These are phyloP conservation scores for Lepidurus couesii DNA, from an alignment of 1,140 invertebrate species.

Conservation along the genomic window DNA sequence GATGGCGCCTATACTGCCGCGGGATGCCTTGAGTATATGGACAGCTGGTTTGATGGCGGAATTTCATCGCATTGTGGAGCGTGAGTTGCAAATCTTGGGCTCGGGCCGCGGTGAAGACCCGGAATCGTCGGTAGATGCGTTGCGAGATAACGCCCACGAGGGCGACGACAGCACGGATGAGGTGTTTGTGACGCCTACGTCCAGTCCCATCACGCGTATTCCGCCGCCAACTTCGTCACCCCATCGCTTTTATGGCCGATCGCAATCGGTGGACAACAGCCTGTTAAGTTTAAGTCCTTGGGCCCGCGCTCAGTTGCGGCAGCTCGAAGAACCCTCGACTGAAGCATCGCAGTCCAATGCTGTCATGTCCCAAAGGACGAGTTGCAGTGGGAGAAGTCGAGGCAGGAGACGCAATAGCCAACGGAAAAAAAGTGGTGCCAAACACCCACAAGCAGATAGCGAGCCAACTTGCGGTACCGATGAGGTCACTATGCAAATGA, in stretches of 20 bases:
- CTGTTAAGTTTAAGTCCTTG: constrained; percentile 31
- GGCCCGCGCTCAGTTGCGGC: constrained; percentile 27
- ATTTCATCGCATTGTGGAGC: constrained; percentile 32
- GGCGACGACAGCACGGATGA: not conserved
- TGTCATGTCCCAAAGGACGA: not conserved
- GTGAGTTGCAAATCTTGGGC: constrained; percentile 25
- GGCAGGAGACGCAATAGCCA: not conserved
- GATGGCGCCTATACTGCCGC: constrained; percentile 12
- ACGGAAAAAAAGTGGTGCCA: not conserved
- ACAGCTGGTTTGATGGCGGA: constrained; percentile 31
- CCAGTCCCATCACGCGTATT: not conserved
- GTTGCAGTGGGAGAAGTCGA: not conserved
- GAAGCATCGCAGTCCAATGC: not conserved
- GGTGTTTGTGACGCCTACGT: not conserved
- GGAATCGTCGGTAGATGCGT: not conserved
- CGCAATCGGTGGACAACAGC: constrained; percentile 24
- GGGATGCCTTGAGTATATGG: constrained; percentile 26
- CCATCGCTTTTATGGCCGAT: constrained; percentile 10
- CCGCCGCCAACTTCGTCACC: not conserved
- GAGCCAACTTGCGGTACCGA: not conserved
- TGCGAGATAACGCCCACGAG: not conserved
- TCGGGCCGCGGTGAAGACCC: constrained; percentile 5
- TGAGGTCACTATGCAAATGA: constrained; percentile 19
- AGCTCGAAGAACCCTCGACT: not conserved
- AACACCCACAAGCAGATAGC: not conserved